phyloP scores from a whole-genome alignment of 2,113 vertebrate species.

The Ia io region DNA sequence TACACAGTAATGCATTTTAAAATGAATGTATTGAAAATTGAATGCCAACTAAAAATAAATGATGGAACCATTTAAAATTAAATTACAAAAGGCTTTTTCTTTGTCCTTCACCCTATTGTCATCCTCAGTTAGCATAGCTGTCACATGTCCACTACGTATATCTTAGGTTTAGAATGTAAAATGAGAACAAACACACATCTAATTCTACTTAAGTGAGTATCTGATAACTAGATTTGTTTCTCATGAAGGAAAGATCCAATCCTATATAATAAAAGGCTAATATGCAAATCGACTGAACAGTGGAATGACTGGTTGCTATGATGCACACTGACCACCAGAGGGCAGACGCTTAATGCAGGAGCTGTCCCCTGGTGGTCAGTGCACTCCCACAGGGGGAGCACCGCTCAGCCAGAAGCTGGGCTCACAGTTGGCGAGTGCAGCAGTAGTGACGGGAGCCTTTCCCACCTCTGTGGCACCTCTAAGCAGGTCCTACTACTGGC shows the following conservation, averaged over 20 bases:
- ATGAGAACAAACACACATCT: conserved; percentile 43
- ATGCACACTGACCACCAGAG: too few species aligned
- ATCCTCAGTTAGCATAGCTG: conserved; percentile 77
- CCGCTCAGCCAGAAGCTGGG: too few species aligned
- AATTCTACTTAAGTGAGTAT: conserved; percentile 60
- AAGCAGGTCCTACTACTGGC: too few species aligned
- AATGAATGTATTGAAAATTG: conserved; percentile 85
- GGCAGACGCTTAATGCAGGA: too few species aligned
- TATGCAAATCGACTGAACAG: too few species aligned
- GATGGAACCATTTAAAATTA: conserved; percentile 82
- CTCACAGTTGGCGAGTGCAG: too few species aligned
- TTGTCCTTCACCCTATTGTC: conserved; percentile 77
- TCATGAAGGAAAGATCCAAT: not conserved
- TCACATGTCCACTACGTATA: conserved; percentile 72
- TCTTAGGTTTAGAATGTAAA: conserved; percentile 68
- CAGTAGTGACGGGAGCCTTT: too few species aligned
- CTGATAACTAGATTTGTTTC: conserved; percentile 52
- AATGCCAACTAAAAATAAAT: conserved; percentile 86
- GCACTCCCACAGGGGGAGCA: too few species aligned
- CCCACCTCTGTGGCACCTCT: too few species aligned
- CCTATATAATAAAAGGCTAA: too few species aligned
- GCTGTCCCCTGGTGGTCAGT: too few species aligned
- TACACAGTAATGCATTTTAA: conserved; percentile 89
- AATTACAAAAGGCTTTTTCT: conserved; percentile 79
- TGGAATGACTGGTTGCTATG: too few species aligned